Base-by-base conservation (phyloP, 1,140 invertebrate genomes). In the Ylistrum balloti region DNA sequence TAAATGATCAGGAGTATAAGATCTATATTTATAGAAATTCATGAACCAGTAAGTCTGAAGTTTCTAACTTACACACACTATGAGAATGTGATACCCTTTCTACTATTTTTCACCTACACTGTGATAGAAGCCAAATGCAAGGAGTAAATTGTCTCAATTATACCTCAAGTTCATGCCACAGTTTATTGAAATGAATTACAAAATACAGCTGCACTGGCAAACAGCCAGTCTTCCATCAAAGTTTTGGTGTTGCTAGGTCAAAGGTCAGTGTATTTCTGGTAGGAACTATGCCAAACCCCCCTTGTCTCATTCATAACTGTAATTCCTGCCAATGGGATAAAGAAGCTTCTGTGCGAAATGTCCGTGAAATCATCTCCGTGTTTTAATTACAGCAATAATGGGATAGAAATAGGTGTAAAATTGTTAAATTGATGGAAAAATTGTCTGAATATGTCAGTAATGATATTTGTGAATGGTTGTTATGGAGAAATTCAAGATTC, bases 121-220 rank as follows among this genome's bases (percentile, higher is more conserved):
- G 0, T 74, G 56, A 74, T 74, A 74, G 56, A 74, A 28, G 56
- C 56, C 56, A 28, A 74, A 74, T 28, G n/a, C 56, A 74, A n/a
- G n/a, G 56, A 74, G 56, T 74, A 74, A 74, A 74, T 74, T 74
- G 56, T 74, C 56, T 74, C 56, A 74, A 74, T 74, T 74, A 74
- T 74, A n/a, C 56, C 56, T 74, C 56, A 74, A 28, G 56, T 74
- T 74, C 56, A 74, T 74, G 56, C 56, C 56, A 74, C 56, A 28
- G 56, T 74, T 28, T 74, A 74, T 74, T 74, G 56, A 74, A 74
- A 74, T 74, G 56, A 74, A 74, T 74, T 74, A 74, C 56, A 74
- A 74, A 74, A 74, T 74, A 74, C 56, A 74, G 56, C 56, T 74
- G 56, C 56, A 74, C 56, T 74, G 56, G 56, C 56, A 74, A 28